Conservation (phyloP, 2,797 vertebrate species). For the Notoglanidium macrostoma region DNA sequence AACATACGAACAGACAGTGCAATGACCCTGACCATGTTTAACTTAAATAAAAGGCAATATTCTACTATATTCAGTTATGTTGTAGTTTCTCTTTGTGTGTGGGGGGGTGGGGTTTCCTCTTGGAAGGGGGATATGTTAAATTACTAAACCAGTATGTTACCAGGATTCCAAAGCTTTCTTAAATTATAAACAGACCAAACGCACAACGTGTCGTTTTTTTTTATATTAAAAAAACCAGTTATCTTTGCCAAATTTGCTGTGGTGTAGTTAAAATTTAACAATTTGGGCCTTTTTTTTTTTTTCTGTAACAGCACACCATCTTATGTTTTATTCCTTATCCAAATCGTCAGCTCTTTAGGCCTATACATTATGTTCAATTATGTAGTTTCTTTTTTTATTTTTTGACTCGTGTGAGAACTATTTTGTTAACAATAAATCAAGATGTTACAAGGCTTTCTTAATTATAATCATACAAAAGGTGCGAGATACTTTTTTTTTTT, state of each 20-base stretch:
- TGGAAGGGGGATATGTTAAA: background rate
- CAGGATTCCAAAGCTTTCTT: background rate
- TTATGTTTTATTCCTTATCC: background rate
- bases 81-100: conserved; percentile 18
- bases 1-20: conserved; percentile 43
- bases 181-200: background rate
- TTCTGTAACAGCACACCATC: rapidly evolving
- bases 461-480: background rate
- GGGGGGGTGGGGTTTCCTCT: background rate
- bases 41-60: conserved; percentile 72
- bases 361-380: background rate
- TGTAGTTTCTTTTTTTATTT: background rate
- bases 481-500: background rate
- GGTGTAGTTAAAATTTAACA: background rate
- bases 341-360: background rate
- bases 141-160: background rate
- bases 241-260: background rate
- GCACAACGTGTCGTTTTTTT: background rate
- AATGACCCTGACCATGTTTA: conserved; percentile 36
- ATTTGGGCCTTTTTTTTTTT: background rate
- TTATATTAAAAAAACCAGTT: background rate
- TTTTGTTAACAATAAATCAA: background rate
- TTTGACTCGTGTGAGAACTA: background rate
- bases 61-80: conserved; percentile 55
- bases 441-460: background rate